Conservation (phyloP, 30 jellyfish, hydroid and myxozoan genomes). For the Rhopilema esculentum region DNA sequence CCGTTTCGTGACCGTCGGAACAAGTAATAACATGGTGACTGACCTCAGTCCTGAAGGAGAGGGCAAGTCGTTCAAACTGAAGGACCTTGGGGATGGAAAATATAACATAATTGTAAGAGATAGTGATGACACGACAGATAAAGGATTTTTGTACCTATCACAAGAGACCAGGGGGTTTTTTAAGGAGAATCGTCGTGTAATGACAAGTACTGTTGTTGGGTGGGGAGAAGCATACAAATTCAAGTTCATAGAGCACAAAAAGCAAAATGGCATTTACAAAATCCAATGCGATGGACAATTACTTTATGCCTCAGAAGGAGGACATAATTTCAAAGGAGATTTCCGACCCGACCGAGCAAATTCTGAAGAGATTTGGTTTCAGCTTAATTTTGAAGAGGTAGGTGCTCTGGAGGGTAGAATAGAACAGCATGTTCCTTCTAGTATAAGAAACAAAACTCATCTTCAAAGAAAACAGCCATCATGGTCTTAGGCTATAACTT, state of each 20-base stretch:
- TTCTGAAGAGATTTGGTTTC: conserved; percentile 25
- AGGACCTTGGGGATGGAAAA: not conserved
- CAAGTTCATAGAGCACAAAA: not conserved
- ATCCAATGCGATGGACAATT: conserved; percentile 12
- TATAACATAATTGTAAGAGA: not conserved
- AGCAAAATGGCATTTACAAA: conserved; percentile 25
- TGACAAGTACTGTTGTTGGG: not conserved
- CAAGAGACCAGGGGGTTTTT: not conserved
- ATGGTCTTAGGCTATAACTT: no score
- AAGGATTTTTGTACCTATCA: conserved; percentile 16
- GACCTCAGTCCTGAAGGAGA: not conserved
- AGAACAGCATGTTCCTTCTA: no score
- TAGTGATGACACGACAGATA: not conserved
- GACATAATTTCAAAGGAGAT: conserved; percentile 18
- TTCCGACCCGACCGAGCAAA: conserved; percentile 7
- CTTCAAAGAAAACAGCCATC: no score
- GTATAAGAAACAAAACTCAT: no score
- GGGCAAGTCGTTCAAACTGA: conserved; percentile 1
- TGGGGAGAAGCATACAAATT: conserved; percentile 3
- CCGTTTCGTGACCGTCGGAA: not conserved
- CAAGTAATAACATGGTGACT: not conserved
- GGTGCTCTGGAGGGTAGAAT: not conserved
- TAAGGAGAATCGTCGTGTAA: not conserved
- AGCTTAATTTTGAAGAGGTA: conserved; percentile 16
- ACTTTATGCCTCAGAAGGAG: conserved; percentile 2